These are phyloP conservation scores for Notolabrus celidotus DNA, from an alignment of 2,797 vertebrate genomes.

Conservation along the genomic window DNA sequence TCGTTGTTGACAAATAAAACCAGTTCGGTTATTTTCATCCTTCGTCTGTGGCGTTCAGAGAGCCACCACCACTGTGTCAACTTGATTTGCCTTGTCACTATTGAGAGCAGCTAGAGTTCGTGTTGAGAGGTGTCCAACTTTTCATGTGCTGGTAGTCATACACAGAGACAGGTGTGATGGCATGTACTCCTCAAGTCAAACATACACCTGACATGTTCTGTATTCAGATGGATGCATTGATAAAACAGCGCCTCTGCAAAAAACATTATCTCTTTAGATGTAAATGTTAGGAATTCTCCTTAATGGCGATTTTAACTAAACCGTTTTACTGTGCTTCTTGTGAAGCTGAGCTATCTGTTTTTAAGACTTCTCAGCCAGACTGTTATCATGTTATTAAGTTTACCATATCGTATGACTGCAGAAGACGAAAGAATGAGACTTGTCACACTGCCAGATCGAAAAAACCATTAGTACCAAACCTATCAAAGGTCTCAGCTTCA, in stretches of 20 bases:
- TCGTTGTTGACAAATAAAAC: slow-evolving; percentile 55
- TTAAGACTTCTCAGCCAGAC: neutral
- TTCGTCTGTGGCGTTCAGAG: slow-evolving; percentile 12
- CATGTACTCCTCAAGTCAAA: slow-evolving; percentile 41
- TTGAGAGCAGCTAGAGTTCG: slow-evolving; percentile 51
- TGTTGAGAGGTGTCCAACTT: slow-evolving; percentile 69
- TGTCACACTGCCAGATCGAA: slow-evolving; percentile 13
- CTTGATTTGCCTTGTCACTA: slow-evolving; percentile 58
- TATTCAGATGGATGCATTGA: neutral
- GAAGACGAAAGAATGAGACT: slow-evolving; percentile 16
- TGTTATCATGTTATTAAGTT: slow-evolving; percentile 47
- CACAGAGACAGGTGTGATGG: slow-evolving; percentile 69
- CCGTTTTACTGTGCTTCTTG: neutral
- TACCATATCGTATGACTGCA: slow-evolving; percentile 28
- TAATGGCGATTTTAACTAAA: neutral
- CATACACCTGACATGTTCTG: slow-evolving; percentile 29
- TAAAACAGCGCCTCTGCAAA: neutral
- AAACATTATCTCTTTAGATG: neutral
- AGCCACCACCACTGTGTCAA: slow-evolving; percentile 36
- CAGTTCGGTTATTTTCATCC: slow-evolving; percentile 19
- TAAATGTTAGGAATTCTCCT: neutral
- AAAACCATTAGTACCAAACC: slow-evolving; percentile 42
- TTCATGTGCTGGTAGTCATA: slow-evolving; percentile 62
- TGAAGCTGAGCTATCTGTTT: neutral
- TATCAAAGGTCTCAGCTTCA: slow-evolving; percentile 20